These are phyloP conservation scores for Malacoraja senta DNA, from an alignment of 2,797 vertebrate genomes.

Conservation along the genomic window DNA sequence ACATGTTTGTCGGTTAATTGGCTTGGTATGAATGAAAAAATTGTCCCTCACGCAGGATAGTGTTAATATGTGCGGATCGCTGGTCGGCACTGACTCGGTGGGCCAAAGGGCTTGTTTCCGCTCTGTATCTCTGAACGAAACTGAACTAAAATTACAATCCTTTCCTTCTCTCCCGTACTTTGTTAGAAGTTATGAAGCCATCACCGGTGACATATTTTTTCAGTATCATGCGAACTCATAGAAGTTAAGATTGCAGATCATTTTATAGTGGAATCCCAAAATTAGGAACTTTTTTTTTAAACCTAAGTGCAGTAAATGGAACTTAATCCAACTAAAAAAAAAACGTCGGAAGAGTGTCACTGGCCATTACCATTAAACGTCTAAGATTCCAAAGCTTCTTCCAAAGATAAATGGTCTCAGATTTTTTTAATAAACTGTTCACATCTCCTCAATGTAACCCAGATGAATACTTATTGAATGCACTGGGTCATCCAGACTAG, in stretches of 20 bases:
- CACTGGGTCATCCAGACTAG: not conserved
- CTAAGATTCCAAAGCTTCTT: not conserved
- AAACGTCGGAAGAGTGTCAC: not conserved
- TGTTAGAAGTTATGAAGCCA: not conserved
- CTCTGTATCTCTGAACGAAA: too few relatives aligned
- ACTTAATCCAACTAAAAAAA: not conserved
- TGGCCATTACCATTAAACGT: not conserved
- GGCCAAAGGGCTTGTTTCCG: too few relatives aligned
- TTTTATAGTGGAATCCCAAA: not conserved
- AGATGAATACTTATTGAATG: not conserved
- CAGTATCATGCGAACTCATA: not conserved
- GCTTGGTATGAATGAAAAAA: too few relatives aligned
- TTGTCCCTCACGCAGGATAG: too few relatives aligned
- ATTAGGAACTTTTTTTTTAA: constrained; percentile 17
- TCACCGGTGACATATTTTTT: not conserved
- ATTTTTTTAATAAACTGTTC: not conserved
- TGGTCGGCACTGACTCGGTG: too few relatives aligned
- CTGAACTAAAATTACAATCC: not conserved
- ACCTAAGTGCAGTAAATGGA: constrained; percentile 9
- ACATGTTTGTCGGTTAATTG: too few relatives aligned
- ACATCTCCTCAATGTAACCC: not conserved
- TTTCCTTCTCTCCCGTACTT: not conserved
- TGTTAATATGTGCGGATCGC: too few relatives aligned
- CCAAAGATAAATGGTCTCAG: not conserved
- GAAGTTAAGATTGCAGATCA: not conserved